Conservation (phyloP, 2,888 invertebrate genomes). For the Elysia crispata region DNA sequence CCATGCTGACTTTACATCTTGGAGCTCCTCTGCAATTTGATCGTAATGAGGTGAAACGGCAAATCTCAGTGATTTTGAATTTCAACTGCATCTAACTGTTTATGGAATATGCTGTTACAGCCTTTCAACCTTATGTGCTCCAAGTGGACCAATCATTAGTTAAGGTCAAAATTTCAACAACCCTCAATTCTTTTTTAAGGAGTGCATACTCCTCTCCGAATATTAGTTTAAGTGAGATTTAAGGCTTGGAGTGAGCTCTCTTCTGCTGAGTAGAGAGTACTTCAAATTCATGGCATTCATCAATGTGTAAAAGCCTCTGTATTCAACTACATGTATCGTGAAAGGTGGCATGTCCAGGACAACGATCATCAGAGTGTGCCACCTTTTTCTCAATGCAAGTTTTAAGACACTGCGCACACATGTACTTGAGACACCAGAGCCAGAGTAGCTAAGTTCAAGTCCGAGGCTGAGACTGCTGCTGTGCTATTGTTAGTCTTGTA, state of each 20-base stretch:
- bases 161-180: background rate
- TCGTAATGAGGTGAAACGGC: background rate
- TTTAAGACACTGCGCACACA: background rate
- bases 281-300: background rate
- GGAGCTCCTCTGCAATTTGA: background rate
- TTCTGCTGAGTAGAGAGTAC: constrained; percentile 4
- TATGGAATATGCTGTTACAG: background rate
- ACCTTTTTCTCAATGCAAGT: background rate
- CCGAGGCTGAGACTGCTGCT: background rate
- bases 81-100: constrained; percentile 1
- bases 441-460: constrained; percentile 4
- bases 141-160: background rate
- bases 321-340: background rate
- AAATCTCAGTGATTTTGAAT: background rate
- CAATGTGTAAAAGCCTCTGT: background rate
- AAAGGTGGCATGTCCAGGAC: background rate
- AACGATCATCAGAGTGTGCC: background rate
- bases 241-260: background rate
- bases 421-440: background rate
- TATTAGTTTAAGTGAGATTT: background rate
- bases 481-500: background rate
- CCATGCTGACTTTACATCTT: background rate
- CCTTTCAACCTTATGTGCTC: background rate
- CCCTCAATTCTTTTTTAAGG: background rate
- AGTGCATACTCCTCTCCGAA: background rate